phyloP scores from a whole-genome alignment of 2,797 vertebrate species.

The Tokudaia muenninki region DNA sequence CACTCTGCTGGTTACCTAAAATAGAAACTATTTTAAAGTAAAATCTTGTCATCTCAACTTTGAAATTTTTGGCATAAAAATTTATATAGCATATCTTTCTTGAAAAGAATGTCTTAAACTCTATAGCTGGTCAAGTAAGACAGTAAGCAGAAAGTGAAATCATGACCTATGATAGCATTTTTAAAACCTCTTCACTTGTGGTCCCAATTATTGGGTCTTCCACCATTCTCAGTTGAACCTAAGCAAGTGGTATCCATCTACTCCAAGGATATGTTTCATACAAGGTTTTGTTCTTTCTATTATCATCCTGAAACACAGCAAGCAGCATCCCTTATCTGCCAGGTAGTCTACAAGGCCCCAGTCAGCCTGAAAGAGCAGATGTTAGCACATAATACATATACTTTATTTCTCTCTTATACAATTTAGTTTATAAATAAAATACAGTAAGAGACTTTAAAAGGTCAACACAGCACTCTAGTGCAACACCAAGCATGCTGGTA shows the following conservation, averaged over 20 bases:
- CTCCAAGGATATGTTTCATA: slow-evolving; percentile 5
- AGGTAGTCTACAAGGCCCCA: neutral
- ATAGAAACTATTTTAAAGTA: neutral
- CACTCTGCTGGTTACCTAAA: neutral
- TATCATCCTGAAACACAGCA: neutral
- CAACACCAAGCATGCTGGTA: neutral
- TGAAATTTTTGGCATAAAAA: slow-evolving; percentile 53
- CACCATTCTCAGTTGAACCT: slow-evolving; percentile 16
- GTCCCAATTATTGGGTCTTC: neutral
- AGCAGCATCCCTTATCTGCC: neutral
- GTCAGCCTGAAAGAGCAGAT: no score
- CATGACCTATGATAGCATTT: slow-evolving; percentile 38
- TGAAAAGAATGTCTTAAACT: slow-evolving; percentile 9
- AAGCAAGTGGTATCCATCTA: neutral
- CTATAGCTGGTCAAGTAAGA: neutral
- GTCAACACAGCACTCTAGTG: neutral
- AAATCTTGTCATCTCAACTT: slow-evolving; percentile 31
- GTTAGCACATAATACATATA: neutral
- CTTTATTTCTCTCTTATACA: neutral
- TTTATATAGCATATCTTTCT: neutral
- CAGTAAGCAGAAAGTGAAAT: slow-evolving; percentile 6
- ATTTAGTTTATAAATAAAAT: neutral
- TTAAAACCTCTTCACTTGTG: slow-evolving; percentile 43
- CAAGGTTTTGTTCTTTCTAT: neutral
- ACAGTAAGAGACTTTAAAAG: neutral